Evolutionary conservation across 2,888 invertebrate genomes (phyloP), one percentile per base, ranked within the genome.

Genomic region (Polydrusus pterygomalis): DNA sequence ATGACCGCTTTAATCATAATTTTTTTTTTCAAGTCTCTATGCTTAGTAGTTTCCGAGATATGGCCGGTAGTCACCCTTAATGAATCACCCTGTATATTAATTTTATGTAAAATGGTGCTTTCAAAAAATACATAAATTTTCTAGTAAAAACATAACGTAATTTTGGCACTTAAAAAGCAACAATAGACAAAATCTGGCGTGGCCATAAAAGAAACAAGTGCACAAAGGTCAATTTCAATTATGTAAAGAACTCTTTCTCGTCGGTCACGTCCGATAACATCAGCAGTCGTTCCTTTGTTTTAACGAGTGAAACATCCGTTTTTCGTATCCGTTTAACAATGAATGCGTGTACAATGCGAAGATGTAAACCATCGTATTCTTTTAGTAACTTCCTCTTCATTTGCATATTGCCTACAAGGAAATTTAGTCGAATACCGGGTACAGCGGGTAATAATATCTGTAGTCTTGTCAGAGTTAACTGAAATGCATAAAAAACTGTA

Each of bases 241-340:
- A 75, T 65, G 75, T 75, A 75, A 75, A 47, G 25, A 65, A 75
- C 56, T 75, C 70, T 65, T 70, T 64, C 58, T 75, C n/a, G 65
- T 64, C 45, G 75, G 15, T 75, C 75, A 75, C 75, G 75, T 75
- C n/a, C 49, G 75, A 75, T 75, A 70, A 45, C 70, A 70, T 70
- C 70, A 40, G 30, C 18, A 17, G 51, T 11, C 51, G 62, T 63
- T 70, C 54, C 70, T 70, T 70, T 70, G 70, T 70, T 70, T 70
- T 63, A 49, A 54, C 51, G 51, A 40, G 54, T 18, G 34, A 38
- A 38, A 63, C 63, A 70, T 70, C 70, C 70, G 67, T 67, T 67
- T 67, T 54, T 67, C 40, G 54, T 67, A 67, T 67, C 67, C 67
- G 70, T 54, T 63, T 30, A 62, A 62, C 60, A 70, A 70, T 70